These are phyloP conservation scores for Apostichopus leukothele DNA, from an alignment of 53 echinoderm and acorn worm species.

Conservation along the genomic window DNA sequence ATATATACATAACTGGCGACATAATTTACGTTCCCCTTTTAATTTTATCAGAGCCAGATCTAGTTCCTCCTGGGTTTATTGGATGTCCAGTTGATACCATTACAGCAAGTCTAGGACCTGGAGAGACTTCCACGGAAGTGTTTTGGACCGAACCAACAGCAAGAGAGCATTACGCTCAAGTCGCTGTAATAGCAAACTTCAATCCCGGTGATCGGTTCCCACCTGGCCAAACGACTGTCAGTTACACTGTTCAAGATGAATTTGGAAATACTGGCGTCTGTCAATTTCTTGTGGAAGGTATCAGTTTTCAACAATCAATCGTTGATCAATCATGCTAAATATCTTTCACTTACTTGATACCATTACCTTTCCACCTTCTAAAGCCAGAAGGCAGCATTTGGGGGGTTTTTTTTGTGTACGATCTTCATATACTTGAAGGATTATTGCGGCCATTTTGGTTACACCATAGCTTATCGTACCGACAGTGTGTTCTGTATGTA, in stretches of 20 bases:
- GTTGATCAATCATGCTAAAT: too few relatives aligned
- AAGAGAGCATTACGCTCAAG: not conserved
- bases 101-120: not conserved
- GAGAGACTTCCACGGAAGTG: not conserved
- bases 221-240: not conserved
- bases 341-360: too few relatives aligned
- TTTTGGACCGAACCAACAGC: constrained; percentile 10
- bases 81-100: not conserved
- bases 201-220: not conserved
- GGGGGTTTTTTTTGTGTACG: too few relatives aligned
- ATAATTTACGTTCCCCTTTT: not conserved
- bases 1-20: too few relatives aligned
- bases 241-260: not conserved
- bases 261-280: constrained; percentile 10
- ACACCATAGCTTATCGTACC: too few relatives aligned
- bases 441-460: too few relatives aligned
- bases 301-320: not conserved
- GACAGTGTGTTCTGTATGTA: too few relatives aligned
- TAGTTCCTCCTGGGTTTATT: not conserved
- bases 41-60: not conserved
- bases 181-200: not conserved
- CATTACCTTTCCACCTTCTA: too few relatives aligned
- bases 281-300: not conserved
- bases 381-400: too few relatives aligned
- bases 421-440: too few relatives aligned